Conservation (phyloP, 2,797 vertebrate genomes). For the Acrossocheilus wenchowensis region DNA sequence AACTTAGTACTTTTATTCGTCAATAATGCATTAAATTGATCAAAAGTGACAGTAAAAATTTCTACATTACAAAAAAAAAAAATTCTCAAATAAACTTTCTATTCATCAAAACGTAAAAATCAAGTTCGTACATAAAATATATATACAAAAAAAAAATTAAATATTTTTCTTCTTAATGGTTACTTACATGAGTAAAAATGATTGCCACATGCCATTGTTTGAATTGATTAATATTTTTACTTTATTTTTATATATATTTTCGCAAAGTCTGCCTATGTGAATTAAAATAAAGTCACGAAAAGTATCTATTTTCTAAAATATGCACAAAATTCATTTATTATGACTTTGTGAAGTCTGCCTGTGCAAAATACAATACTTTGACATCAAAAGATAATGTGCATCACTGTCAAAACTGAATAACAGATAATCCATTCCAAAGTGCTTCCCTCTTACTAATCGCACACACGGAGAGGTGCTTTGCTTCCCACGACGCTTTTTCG, state of each 20-base stretch:
- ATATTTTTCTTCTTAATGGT: not conserved
- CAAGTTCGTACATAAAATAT: too few relatives aligned
- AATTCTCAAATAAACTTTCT: not conserved
- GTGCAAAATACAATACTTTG: not conserved
- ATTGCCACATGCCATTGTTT: not conserved
- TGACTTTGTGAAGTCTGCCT: not conserved
- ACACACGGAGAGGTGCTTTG: not conserved
- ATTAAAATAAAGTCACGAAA: not conserved
- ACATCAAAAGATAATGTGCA: not conserved
- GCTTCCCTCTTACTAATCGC: not conserved
- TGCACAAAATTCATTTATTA: not conserved
- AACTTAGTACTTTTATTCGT: not conserved
- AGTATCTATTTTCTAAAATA: not conserved
- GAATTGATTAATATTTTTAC: not conserved
- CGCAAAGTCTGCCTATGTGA: not conserved
- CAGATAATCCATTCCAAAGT: not conserved
- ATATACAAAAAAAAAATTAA: too few relatives aligned
- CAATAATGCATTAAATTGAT: not conserved
- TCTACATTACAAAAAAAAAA: not conserved
- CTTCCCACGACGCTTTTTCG: slow-evolving; percentile 2
- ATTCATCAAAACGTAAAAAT: not conserved
- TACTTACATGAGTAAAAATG: not conserved
- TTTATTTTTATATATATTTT: not conserved
- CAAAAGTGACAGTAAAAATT: not conserved
- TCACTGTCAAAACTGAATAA: slow-evolving; percentile 2